Evolutionary conservation across 23 tunicate genomes (phyloP).

Genomic region (Phallusia fumigata): DNA sequence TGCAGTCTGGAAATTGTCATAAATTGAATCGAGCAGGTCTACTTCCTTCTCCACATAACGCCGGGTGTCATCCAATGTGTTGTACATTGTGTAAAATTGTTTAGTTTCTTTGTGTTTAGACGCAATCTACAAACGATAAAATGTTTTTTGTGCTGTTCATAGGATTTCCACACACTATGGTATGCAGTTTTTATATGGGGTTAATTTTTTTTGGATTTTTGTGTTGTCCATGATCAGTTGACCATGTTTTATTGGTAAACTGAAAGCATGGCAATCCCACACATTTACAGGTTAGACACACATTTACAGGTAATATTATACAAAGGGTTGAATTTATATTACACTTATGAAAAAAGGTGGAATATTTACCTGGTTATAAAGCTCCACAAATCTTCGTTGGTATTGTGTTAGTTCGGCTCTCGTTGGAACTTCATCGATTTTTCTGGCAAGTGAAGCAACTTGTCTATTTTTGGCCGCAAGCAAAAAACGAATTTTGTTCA

Average conservation of each 20-base stretch:
- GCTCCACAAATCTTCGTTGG: slow-evolving; percentile 81
- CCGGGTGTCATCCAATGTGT: slow-evolving; percentile 77
- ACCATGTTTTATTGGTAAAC: no score
- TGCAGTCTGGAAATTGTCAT: slow-evolving; percentile 85
- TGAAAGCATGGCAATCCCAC: no score
- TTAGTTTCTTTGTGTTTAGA: slow-evolving; percentile 86
- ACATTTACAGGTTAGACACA: no score
- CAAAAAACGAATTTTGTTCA: slow-evolving; percentile 60
- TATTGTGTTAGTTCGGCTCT: slow-evolving; percentile 91
- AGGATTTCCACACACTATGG: no score
- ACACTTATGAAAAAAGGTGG: not conserved
- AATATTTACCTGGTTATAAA: slow-evolving; percentile 72
- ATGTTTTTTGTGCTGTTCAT: no score
- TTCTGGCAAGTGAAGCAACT: slow-evolving; percentile 59
- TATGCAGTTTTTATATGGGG: no score
- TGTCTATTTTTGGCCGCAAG: slow-evolving; percentile 77
- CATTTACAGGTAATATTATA: no score
- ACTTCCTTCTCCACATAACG: slow-evolving; percentile 78
- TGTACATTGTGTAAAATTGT: slow-evolving; percentile 93
- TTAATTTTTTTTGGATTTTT: no score
- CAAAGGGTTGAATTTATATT: no score
- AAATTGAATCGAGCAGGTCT: slow-evolving; percentile 84
- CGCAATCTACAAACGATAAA: slow-evolving; percentile 65
- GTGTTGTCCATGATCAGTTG: no score
- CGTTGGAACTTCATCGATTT: slow-evolving; percentile 95